Conservation (phyloP, 2,113 vertebrate genomes). For the Chaetorhynchus papuensis region DNA sequence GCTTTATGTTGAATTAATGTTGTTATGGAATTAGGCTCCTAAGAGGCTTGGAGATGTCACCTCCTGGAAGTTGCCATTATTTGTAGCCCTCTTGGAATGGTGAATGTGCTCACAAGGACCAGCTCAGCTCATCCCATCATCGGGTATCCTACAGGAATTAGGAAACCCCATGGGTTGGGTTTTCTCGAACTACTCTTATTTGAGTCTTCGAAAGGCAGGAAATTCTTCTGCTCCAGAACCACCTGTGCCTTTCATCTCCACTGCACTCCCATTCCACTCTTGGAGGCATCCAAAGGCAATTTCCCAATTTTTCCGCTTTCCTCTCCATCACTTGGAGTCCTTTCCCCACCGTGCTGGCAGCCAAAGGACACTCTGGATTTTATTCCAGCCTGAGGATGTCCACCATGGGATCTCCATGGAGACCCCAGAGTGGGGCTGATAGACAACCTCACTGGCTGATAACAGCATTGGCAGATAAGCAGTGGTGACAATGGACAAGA, state of each 20-base stretch:
- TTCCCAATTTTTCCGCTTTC: not conserved
- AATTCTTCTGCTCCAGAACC: not conserved
- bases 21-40: conserved; percentile 43
- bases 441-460: too few relatives aligned
- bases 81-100: not conserved
- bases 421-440: not conserved
- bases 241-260: not conserved
- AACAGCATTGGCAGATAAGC: not conserved
- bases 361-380: not conserved
- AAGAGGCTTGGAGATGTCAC: conserved; percentile 59
- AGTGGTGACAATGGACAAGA: not conserved
- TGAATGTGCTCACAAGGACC: not conserved
- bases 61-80: not conserved
- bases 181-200: not conserved
- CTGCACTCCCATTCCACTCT: not conserved
- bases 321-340: not conserved
- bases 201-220: not conserved
- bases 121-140: not conserved
- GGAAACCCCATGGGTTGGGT: not conserved
- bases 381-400: not conserved
- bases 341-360: fast-evolving
- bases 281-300: not conserved
- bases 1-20: conserved; percentile 56
- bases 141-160: not conserved
- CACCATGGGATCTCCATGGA: not conserved